Base-by-base conservation (phyloP, 2,888 invertebrate species). In the Drosophila trichaetosa region DNA sequence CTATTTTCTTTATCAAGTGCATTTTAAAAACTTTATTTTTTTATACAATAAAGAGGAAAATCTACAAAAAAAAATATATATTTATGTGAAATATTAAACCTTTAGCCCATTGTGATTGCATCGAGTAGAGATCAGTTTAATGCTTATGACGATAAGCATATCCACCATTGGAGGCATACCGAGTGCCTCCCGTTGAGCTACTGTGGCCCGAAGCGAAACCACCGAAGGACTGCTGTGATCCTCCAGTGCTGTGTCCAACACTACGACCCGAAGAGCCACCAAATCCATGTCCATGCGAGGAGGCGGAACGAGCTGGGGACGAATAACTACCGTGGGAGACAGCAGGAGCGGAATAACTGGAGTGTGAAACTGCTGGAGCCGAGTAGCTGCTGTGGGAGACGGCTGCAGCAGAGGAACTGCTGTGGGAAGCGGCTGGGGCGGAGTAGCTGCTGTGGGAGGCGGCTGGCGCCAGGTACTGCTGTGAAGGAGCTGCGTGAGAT, bases 131-230 rank as follows among this genome's bases (percentile, higher is more conserved):
- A 73, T 80, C 69, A 68, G 31, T 31, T 77, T 64, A 80, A 27
- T 85, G 66, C 65, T 68, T 80, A 29, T 76, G 69, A 40, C 78
- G 79, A 59, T 90, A 90, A 31, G 74, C 76, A 54, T 90, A 91
- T 48, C 90, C 91, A 33, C 90, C 90, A 57, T 90, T 90, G 31
- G 85, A 48, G 29, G 79, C 84, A 53, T 91, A 90, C 24, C 72
- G 77, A 36, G 89, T 88, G 63, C 73, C 86, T 13, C 49, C 58
- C 16, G 24, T 49, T 8, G 78, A 67, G 49, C 65, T 54, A 27
- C 69, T 27, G 24, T 59, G 58, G 1, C 52, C 69, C 8, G 46
- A 46, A 48, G 59, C 40, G 38, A 52, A 36, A 16, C 59, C 59
- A 2, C 59, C 69, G 11, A 38, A 29, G 6, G 27, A 48, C 8